These are phyloP conservation scores for Erannis defoliaria DNA, from an alignment of 2,888 invertebrate species.

Conservation along the genomic window DNA sequence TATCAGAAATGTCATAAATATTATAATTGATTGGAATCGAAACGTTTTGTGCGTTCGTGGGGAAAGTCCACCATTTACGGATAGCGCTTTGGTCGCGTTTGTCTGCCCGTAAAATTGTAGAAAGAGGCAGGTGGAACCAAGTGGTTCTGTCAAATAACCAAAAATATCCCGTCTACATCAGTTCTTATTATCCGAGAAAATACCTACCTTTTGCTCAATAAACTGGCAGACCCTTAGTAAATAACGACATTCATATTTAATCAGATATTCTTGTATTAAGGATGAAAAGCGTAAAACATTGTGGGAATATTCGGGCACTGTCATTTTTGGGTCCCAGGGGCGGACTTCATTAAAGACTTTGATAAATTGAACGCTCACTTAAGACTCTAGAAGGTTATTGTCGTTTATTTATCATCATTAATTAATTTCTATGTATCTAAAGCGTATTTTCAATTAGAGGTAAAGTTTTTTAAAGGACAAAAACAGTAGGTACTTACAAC, in stretches of 20 bases:
- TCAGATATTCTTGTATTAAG: conserved; percentile 33
- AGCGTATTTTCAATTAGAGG: neutral
- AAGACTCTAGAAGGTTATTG: neutral
- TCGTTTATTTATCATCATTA: neutral
- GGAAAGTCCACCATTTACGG: too few relatives aligned
- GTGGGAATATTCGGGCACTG: conserved; percentile 22
- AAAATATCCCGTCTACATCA: conserved; percentile 12
- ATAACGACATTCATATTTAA: conserved; percentile 41
- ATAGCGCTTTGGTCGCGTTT: too few relatives aligned
- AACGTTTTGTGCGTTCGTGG: too few relatives aligned
- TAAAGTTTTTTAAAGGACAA: neutral
- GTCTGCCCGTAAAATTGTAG: too few relatives aligned
- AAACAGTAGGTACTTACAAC: neutral
- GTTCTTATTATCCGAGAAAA: conserved; percentile 26
- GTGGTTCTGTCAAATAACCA: neutral
- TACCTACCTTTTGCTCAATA: conserved; percentile 40
- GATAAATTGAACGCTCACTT: neutral
- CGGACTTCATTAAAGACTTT: conserved; percentile 7
- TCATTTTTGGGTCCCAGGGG: conserved; percentile 12
- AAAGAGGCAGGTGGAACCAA: too few relatives aligned
- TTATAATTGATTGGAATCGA: too few relatives aligned
- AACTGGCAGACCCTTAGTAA: conserved; percentile 38
- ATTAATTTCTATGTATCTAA: neutral
- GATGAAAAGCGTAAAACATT: conserved; percentile 31
- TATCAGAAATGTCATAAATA: too few relatives aligned